Evolutionary conservation across 2,113 vertebrate species (phyloP).

Genomic region (Hylia prasina): DNA sequence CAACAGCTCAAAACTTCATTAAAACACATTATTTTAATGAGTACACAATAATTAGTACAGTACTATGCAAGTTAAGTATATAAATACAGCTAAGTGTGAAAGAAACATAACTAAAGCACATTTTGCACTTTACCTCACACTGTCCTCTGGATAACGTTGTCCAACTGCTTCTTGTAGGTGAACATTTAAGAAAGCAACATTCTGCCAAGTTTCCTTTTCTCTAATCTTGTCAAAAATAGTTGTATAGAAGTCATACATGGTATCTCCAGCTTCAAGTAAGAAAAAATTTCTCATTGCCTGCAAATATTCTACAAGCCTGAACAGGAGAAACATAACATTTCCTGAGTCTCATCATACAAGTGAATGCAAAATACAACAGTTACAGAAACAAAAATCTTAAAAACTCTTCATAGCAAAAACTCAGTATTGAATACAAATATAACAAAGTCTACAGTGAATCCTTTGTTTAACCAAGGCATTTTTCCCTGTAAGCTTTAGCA

Average conservation of each 20-base stretch:
- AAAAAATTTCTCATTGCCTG: conserved; percentile 99
- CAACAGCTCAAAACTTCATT: not conserved
- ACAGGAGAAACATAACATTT: not conserved
- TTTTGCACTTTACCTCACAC: conserved; percentile 78
- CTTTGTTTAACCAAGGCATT: not conserved
- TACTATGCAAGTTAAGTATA: not conserved
- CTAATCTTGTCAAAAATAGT: conserved; percentile 97
- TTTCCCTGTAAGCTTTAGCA: not conserved
- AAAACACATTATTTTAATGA: not conserved
- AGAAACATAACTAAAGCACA: not conserved
- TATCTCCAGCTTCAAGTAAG: conserved; percentile 97
- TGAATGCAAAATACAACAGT: not conserved
- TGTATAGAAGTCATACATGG: conserved; percentile 98
- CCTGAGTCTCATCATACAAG: not conserved
- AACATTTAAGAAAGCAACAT: conserved; percentile 89
- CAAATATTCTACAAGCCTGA: conserved; percentile 90
- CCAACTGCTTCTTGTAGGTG: conserved; percentile 95
- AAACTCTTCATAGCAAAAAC: not conserved
- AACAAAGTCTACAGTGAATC: not conserved
- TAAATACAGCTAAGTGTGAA: not conserved
- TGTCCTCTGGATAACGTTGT: conserved; percentile 91
- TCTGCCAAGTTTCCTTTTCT: conserved; percentile 96
- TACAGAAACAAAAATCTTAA: not conserved
- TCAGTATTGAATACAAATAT: not conserved
- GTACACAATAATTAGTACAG: not conserved